phyloP scores from a whole-genome alignment of 2,888 invertebrate species.

The Nineta flava region DNA sequence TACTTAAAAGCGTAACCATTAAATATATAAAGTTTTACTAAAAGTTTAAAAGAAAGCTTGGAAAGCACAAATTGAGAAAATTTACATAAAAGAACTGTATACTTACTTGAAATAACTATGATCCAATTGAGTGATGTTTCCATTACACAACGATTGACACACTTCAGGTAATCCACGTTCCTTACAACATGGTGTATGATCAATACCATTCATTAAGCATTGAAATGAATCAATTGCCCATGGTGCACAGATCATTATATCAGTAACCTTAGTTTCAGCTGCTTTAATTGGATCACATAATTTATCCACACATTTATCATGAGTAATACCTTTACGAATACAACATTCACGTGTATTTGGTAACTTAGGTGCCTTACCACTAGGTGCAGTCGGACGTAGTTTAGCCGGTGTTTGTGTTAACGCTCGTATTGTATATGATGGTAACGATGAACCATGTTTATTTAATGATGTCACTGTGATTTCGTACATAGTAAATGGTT shows the following conservation, averaged over 20 bases:
- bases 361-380: conserved; percentile 45
- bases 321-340: conserved; percentile 50
- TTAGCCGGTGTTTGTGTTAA: conserved; percentile 52
- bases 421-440: conserved; percentile 55
- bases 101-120: conserved; percentile 69
- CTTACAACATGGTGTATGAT: conserved; percentile 68
- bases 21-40: too few relatives aligned
- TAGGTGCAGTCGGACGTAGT: conserved; percentile 34
- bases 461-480: conserved; percentile 57
- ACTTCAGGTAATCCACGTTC: conserved; percentile 56
- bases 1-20: too few relatives aligned
- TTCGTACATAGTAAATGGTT: conserved; percentile 72
- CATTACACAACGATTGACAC: conserved; percentile 63
- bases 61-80: neutral
- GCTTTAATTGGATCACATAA: conserved; percentile 58
- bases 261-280: conserved; percentile 44
- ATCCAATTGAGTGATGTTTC: conserved; percentile 61
- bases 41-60: too few relatives aligned
- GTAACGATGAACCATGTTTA: conserved; percentile 58
- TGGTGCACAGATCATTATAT: conserved; percentile 79
- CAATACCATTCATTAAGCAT: conserved; percentile 62
- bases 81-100: conserved; percentile 12
- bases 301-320: conserved; percentile 57
- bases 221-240: conserved; percentile 70
- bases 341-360: conserved; percentile 62